Conservation (phyloP, 2,888 invertebrate genomes). For the Drosophila rubida region DNA sequence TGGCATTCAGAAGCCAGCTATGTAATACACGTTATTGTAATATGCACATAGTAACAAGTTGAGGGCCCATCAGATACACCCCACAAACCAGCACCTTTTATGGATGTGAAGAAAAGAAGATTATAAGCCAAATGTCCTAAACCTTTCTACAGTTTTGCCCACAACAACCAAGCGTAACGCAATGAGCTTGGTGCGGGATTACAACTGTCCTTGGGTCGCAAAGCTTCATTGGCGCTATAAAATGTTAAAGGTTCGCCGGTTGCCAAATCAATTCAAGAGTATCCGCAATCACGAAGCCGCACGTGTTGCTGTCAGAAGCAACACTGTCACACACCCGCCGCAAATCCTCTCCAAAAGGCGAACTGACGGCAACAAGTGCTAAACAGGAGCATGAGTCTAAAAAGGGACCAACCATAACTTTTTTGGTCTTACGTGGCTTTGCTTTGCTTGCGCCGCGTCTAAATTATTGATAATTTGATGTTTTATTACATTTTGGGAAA, state of each 20-base stretch:
- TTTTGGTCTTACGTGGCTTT: neutral
- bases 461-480: slow-evolving; percentile 73
- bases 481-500: slow-evolving; percentile 67
- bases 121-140: slow-evolving; percentile 48
- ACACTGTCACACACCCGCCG: neutral
- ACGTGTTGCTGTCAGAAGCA: slow-evolving; percentile 63
- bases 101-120: slow-evolving; percentile 18
- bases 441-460: slow-evolving; percentile 7
- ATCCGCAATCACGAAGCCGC: slow-evolving; percentile 68
- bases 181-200: slow-evolving; percentile 40
- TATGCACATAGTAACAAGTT: too few species aligned
- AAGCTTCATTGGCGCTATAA: slow-evolving; percentile 49
- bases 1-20: too few species aligned
- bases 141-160: slow-evolving; percentile 30
- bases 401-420: slow-evolving; percentile 51
- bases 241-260: slow-evolving; percentile 44
- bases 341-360: neutral
- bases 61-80: too few species aligned
- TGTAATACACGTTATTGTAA: too few species aligned
- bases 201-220: slow-evolving; percentile 10
- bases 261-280: slow-evolving; percentile 38
- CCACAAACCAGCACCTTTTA: too few species aligned
- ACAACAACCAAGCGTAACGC: slow-evolving; percentile 46
- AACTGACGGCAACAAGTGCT: slow-evolving; percentile 18
- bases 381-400: slow-evolving; percentile 14